A percentile compares a stretch with the other conserved stretches of the same genome.
phyloP scores from a whole-genome alignment of 2,888 invertebrate species.

The Mythimna impura region DNA sequence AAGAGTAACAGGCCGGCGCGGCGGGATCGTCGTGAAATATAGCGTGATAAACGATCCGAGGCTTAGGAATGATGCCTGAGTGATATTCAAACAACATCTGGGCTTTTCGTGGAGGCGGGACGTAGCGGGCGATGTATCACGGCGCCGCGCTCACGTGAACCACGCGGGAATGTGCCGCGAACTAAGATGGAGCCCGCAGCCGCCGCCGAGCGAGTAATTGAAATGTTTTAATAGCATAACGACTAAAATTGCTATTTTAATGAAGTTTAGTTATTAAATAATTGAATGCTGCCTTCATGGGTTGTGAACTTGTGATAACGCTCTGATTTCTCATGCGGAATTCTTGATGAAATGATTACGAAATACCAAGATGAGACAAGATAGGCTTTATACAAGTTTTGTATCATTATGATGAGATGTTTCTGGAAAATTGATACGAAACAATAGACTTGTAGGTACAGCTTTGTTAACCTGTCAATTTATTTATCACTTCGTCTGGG shows the following conservation, averaged over 20 bases:
- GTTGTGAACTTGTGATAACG: not conserved
- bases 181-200: slow-evolving; percentile 13
- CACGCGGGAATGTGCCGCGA: slow-evolving; percentile 1
- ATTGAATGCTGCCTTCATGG: not conserved
- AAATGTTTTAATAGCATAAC: slow-evolving; percentile 27
- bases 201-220: slow-evolving; percentile 29
- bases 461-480: not conserved
- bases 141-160: slow-evolving; percentile 13
- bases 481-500: not conserved
- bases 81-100: slow-evolving; percentile 28
- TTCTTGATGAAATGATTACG: not conserved
- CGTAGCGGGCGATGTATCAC: not conserved
- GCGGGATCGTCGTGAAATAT: not conserved
- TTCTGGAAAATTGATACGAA: not conserved
- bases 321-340: not conserved
- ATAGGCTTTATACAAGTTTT: not conserved
- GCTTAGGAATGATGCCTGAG: slow-evolving; percentile 7
- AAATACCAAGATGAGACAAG: not conserved
- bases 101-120: not conserved
- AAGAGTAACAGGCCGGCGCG: not conserved
- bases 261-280: slow-evolving; percentile 34
- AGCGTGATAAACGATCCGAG: slow-evolving; percentile 21
- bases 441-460: not conserved
- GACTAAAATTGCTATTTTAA: slow-evolving; percentile 25
- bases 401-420: not conserved